Evolutionary conservation across 2,797 vertebrate genomes (phyloP).

Genomic region (Halcyon leucocephala): DNA sequence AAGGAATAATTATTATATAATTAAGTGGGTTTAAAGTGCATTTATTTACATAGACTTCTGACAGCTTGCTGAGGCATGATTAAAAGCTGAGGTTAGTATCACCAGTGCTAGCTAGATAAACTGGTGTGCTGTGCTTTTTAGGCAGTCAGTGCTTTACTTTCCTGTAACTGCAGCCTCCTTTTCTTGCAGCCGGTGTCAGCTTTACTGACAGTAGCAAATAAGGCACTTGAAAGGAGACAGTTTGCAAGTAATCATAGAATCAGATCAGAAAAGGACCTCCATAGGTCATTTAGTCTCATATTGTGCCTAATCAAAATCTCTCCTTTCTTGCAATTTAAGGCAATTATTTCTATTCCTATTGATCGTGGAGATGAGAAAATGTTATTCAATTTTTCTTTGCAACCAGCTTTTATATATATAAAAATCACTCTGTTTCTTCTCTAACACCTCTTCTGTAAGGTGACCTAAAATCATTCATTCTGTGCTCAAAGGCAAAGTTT

Average conservation of each 20-base stretch:
- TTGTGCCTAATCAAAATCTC: neutral
- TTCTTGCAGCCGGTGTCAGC: neutral
- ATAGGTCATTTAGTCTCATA: neutral
- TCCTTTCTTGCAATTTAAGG: neutral
- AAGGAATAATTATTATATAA: conserved; percentile 41
- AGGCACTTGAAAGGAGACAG: neutral
- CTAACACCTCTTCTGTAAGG: neutral
- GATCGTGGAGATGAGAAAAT: neutral
- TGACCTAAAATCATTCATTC: neutral
- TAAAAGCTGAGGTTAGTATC: conserved; percentile 43
- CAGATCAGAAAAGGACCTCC: neutral
- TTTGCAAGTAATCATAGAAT: neutral
- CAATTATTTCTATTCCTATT: neutral
- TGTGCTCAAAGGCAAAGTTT: neutral
- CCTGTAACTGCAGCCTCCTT: neutral
- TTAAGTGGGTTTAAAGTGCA: neutral
- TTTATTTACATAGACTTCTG: conserved; percentile 31
- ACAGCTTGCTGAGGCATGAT: neutral
- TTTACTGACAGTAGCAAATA: neutral
- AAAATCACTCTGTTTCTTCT: neutral
- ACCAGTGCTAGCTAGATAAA: conserved; percentile 9
- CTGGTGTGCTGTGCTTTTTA: neutral
- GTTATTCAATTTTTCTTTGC: neutral
- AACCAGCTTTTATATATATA: neutral
- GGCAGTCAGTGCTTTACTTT: neutral